Evolutionary conservation across 2,797 vertebrate genomes (phyloP), one percentile per base, ranked within the genome.

Genomic region (Sebastes itinus): DNA sequence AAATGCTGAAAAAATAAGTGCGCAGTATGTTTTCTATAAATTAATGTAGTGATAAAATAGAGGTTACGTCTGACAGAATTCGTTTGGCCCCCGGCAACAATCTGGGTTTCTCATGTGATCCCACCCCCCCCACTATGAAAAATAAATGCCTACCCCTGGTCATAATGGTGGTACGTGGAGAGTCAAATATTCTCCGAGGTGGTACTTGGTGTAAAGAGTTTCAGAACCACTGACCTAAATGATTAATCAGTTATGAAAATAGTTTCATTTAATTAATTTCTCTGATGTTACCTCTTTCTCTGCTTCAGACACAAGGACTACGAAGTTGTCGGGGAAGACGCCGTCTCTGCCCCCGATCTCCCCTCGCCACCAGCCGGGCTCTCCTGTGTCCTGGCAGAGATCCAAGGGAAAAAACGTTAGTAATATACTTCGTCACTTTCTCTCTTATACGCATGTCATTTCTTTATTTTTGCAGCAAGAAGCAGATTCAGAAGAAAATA

Each of bases 291-390:
- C 98, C 92, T 99, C 98, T 95, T 97, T 98, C 86, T 99, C 98
- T 55, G 90, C 80, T 22, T 99, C 98, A 64, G 91, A 89, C 87
- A 97, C 92, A 80, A 95, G 87, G 91, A 89, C 3, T 61, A 97
- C 97, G 89, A 97, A 98, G 89, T 98, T 98, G 87, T 99, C 97
- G 25, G 98, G 98, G 86, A 99, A 99, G 63, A 99, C 96, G 2
- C 98, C 98, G 82, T 97, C 95, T 96, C 88, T 97, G 56, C 97
- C 97, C 38, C 93, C 96, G 10, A 96, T 80, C 79, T 97, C 97
- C 66, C 98, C 98, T 92, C 94, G 96, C 98, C 98, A 99, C 97
- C 98, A 99, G 71, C 98, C 98, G 1, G 92, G 87, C 83, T 99
- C 98, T 65, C 98, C 98, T 22, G 97, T 98, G 70, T 99, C 97